Conservation (phyloP, 1,140 invertebrate genomes). For the Papilio glaucus region DNA sequence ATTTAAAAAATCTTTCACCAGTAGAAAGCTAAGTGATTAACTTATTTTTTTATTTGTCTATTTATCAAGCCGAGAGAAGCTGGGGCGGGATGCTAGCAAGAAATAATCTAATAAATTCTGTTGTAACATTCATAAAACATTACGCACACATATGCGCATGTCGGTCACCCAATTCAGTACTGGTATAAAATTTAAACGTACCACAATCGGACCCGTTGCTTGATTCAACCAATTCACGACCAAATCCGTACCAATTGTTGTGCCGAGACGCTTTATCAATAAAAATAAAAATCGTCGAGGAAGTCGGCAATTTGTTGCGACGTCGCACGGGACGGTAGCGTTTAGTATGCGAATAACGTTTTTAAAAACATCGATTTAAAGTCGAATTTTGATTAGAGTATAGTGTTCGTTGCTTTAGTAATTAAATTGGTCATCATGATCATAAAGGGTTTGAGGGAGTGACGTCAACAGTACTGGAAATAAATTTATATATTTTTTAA, state of each 20-base stretch:
- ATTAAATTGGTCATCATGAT: conserved; percentile 37
- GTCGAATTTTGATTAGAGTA: conserved; percentile 16
- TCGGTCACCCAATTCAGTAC: conserved; percentile 7
- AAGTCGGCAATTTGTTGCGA: conserved; percentile 72
- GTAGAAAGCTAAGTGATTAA: too few relatives aligned
- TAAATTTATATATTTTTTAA: conserved; percentile 1
- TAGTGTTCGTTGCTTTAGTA: conserved; percentile 10
- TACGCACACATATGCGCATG: neutral
- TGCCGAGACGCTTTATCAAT: conserved; percentile 71
- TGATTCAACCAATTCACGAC: conserved; percentile 60
- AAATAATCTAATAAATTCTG: too few relatives aligned
- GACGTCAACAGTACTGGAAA: conserved; percentile 14
- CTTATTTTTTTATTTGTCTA: too few relatives aligned
- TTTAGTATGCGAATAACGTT: conserved; percentile 36
- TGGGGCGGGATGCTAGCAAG: too few relatives aligned
- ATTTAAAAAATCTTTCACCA: too few relatives aligned
- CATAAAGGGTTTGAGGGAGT: conserved; percentile 24
- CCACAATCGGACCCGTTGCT: conserved; percentile 36
- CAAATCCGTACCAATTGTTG: conserved; percentile 76
- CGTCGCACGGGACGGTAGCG: conserved; percentile 45
- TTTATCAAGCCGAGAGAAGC: too few relatives aligned
- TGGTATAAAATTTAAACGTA: conserved; percentile 29
- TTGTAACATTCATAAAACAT: neutral
- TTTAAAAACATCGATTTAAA: conserved; percentile 38
- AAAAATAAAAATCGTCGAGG: conserved; percentile 78